Evolutionary conservation across 2,113 vertebrate species (phyloP), one percentile per base, ranked within the genome.

Genomic region (Grantiella picta): DNA sequence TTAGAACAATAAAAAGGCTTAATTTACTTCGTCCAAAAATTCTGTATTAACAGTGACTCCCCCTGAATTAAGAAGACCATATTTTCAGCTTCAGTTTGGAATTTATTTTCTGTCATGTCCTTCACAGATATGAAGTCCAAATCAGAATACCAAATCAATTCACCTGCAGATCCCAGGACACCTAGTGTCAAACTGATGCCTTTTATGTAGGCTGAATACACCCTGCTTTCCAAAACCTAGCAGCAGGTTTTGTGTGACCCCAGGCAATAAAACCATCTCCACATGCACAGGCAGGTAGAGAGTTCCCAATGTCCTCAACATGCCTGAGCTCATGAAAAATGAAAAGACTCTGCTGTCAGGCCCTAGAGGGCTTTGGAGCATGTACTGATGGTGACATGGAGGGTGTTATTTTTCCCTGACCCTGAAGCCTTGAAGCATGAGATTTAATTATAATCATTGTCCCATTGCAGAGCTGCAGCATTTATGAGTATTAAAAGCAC

Each of bases 401-500:
- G 7, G 27, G 53, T 72, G 45, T n/a, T 88, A 18, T 52, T 92
- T 90, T 64, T 73, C 70, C 80, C 63, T 95, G 76, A 90, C 45
- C 68, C 80, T 80, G 71, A 79, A 94, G 82, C 89, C 50, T 53
- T 82, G 80, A 82, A 94, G 89, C 76, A 57, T 92, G 89, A 86
- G 18, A 95, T 95, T 94, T 86, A 24, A 89, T 90, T 95, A 89
- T 57, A 82, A 50, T 92, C 76, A 90, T 49, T 95, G 80, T 91
- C 63, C 28, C 31, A 18, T 16, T 83, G 66, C 54, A 86, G 76
- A 95, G 59, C 45, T 86, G 76, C 68, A 92, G 65, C 52, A 44
- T 80, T 77, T 77, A 57, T 77, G 28, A 69, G 36, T 28, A n/a
- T 40, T 33, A 76, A 82, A 29, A 90, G 23, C 70, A 38, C 6